Evolutionary conservation across 2,113 vertebrate species (phyloP), one percentile per base, ranked within the genome.

Genomic region (Zosterops hypoxanthus): DNA sequence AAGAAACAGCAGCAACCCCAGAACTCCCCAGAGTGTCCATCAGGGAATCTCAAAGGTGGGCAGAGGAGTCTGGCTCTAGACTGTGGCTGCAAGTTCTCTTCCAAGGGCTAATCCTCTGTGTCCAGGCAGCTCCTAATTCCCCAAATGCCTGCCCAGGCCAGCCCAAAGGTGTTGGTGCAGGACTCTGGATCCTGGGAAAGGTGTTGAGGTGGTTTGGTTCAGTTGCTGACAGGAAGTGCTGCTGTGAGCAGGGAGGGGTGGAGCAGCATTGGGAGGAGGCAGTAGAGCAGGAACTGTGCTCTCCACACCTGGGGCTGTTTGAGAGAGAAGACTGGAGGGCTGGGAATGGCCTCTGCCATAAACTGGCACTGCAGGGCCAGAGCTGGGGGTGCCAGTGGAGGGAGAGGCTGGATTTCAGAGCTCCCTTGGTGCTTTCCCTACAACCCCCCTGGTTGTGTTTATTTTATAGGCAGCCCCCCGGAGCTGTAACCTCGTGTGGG

Each of bases 381-480:
- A 31, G n/a, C 5, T 33, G 57, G 53, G 84, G 36, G 29, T 60
- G 47, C 36, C 23, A 18, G 25, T 1, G 0, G 7, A 39, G 69
- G 75, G 84, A 29, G 6, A 17, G 69, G 75, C 47, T 49, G 8
- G 39, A 24, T 78, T 1, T 70, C 2, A 18, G 61, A 82, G 42
- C 21, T 29, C 10, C 26, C 15, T 42, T 11, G 28, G 49, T 24
- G 10, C 55, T n/a, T 52, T 16, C 52, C 36, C 83, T 68, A 5
- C 80, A 70, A 65, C 5, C 47, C 9, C 16, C 91, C 68, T 46
- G 26, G 92, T 87, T 87, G 23, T 87, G 71, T 97, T 92, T 97
- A 42, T 85, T 93, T 97, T 94, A 44, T 92, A 98, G 98, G 96
- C 96, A 92, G 82, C 72, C 94, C 17, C 72, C 42, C 5, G 96